Evolutionary conservation across 2,888 invertebrate genomes (phyloP).

Genomic region (Glyphotaelius pellucidus): DNA sequence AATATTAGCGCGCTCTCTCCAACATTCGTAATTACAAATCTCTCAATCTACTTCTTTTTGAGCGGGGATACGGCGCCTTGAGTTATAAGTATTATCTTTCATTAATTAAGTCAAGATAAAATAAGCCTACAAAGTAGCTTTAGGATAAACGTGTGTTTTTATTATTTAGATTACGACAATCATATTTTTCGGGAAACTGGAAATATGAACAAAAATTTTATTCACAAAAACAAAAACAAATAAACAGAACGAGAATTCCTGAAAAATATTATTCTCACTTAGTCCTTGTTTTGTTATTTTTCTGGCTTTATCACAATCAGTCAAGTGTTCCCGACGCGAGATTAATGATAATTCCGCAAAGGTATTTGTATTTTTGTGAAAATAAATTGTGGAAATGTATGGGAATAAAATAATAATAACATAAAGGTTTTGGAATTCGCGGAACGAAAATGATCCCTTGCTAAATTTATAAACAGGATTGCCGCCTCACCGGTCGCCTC

Average conservation of each 20-base stretch:
- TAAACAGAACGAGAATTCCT: not conserved
- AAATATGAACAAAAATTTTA: not conserved
- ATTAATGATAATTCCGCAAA: not conserved
- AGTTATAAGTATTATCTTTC: too few species aligned
- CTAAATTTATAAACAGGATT: not conserved
- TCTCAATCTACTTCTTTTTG: too few species aligned
- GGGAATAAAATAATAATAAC: not conserved
- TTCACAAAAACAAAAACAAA: not conserved
- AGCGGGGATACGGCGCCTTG: too few species aligned
- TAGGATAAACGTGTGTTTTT: not conserved
- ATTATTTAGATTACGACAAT: not conserved
- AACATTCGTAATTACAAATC: too few species aligned
- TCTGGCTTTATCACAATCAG: not conserved
- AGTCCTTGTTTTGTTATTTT: not conserved
- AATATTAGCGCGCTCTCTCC: too few species aligned
- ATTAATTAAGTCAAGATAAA: not conserved
- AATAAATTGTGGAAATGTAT: not conserved
- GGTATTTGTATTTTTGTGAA: not conserved
- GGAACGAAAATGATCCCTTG: not conserved
- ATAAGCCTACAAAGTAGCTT: not conserved
- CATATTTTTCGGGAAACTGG: not conserved
- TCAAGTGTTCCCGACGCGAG: not conserved
- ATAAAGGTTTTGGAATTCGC: not conserved
- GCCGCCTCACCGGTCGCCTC: not conserved
- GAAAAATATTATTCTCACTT: not conserved